Evolutionary conservation across 64 coral and sea anemone genomes (phyloP), one percentile per base, ranked within the genome.

Genomic region (Porites lutea): DNA sequence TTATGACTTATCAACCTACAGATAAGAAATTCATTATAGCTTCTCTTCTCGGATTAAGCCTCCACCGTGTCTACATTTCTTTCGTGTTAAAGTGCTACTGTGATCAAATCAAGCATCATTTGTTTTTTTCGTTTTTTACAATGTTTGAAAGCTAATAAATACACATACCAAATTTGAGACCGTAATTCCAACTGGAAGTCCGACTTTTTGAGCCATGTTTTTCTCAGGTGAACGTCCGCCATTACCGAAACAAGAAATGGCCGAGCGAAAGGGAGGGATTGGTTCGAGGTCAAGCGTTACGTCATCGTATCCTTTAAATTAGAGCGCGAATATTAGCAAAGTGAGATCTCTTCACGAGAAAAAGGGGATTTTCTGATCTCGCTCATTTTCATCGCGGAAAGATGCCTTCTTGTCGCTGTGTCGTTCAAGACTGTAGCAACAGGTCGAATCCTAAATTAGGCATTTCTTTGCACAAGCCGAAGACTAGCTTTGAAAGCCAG

Each of bases 71-170:
- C n/a, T n/a, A n/a, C n/a, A n/a, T n/a, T n/a, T n/a, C n/a, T n/a
- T n/a, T 75, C 74, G 72, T 66, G 4, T 72, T 72, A 45, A 72
- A 72, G 69, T 72, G 69, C 69, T 72, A 46, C 69, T 72, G 69
- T 44, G 22, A 72, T 23, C 69, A 72, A 72, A 72, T 72, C 20
- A 72, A 45, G 69, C 69, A 44, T 72, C 13, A 44, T 44, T 44
- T 72, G 21, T 72, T 37, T 72, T 72, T 46, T 72, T 72, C 4
- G 23, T 22, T 72, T 72, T 72, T 44, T 72, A 44, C 22, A 72
- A 72, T 72, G 69, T 72, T 72, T 45, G 69, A 44, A 72, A 72
- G 22, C 69, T 8, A 44, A 72, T 72, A 44, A 72, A 5, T 72
- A 72, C 69, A 44, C 69, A 72, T 72, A 12, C 69, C 23, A 72